These are phyloP conservation scores for Clavelina lepadiformis DNA, from an alignment of 23 tunicate species.

Conservation along the genomic window DNA sequence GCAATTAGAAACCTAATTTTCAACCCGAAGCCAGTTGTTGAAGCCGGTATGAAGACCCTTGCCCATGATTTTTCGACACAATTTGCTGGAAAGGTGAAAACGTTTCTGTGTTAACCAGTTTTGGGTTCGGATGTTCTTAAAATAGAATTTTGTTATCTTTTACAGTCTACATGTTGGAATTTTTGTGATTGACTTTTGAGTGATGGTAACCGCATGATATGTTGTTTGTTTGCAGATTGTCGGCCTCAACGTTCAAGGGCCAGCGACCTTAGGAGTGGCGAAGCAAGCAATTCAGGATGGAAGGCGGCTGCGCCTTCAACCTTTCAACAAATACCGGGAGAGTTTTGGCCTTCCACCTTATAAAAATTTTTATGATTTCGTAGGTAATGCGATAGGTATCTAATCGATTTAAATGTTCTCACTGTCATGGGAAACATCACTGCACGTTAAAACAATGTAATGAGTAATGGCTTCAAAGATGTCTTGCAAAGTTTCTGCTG, in stretches of 20 bases:
- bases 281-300: constrained; percentile 35
- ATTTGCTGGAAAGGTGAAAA: constrained; percentile 73
- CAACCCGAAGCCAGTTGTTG: constrained; percentile 56
- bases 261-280: constrained; percentile 28
- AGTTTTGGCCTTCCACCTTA: constrained; percentile 54
- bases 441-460: too few relatives aligned
- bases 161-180: too few relatives aligned
- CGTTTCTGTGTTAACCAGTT: not conserved
- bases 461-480: too few relatives aligned
- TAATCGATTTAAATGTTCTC: too few relatives aligned
- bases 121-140: too few relatives aligned
- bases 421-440: too few relatives aligned
- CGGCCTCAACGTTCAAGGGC: constrained; percentile 50
- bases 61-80: constrained; percentile 30
- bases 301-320: constrained; percentile 43
- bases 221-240: constrained; percentile 29
- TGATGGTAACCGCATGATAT: too few relatives aligned
- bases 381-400: too few relatives aligned
- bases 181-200: too few relatives aligned
- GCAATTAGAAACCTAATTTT: constrained; percentile 32
- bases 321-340: constrained; percentile 49
- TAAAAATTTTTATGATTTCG: constrained; percentile 40
- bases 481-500: too few relatives aligned
- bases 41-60: constrained; percentile 37
- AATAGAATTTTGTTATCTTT: too few relatives aligned